phyloP scores from a whole-genome alignment of 2,888 invertebrate genomes.

The Caenorhabditis angaria region DNA sequence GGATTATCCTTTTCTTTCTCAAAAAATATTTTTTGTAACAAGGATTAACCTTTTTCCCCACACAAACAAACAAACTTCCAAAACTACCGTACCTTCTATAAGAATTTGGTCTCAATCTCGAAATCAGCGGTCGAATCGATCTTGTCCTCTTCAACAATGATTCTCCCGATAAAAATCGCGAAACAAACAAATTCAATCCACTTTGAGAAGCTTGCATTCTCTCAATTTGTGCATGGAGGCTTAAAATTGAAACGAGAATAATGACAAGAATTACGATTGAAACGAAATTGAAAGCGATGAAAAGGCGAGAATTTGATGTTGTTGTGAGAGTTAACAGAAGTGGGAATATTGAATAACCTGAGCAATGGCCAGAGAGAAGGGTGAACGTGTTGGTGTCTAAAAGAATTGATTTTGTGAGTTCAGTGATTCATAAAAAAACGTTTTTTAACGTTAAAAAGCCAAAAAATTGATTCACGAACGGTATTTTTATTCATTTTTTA shows the following conservation, averaged over 20 bases:
- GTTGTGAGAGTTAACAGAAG: constrained; percentile 50
- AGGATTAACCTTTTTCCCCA: not conserved
- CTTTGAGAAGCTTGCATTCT: constrained; percentile 53
- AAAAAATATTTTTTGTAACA: not conserved
- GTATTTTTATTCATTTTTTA: no score
- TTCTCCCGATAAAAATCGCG: constrained; percentile 52
- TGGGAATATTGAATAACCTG: constrained; percentile 58
- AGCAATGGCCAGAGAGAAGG: constrained; percentile 48
- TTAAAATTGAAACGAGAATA: constrained; percentile 59
- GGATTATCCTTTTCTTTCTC: not conserved
- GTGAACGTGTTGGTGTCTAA: constrained; percentile 35
- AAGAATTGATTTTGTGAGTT: constrained; percentile 13
- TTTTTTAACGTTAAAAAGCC: no score
- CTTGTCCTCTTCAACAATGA: constrained; percentile 48
- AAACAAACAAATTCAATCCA: constrained; percentile 50
- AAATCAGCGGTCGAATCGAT: constrained; percentile 55
- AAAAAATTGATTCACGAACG: no score
- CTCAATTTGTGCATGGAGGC: constrained; percentile 59
- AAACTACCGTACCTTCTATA: constrained; percentile 25
- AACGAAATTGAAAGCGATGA: constrained; percentile 60
- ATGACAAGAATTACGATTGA: constrained; percentile 57
- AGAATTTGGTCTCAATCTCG: constrained; percentile 50
- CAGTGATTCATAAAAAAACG: no score
- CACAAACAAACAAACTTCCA: not conserved
- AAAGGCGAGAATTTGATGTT: constrained; percentile 47